phyloP scores from a whole-genome alignment of 2,888 invertebrate genomes.

The Patella depressa region DNA sequence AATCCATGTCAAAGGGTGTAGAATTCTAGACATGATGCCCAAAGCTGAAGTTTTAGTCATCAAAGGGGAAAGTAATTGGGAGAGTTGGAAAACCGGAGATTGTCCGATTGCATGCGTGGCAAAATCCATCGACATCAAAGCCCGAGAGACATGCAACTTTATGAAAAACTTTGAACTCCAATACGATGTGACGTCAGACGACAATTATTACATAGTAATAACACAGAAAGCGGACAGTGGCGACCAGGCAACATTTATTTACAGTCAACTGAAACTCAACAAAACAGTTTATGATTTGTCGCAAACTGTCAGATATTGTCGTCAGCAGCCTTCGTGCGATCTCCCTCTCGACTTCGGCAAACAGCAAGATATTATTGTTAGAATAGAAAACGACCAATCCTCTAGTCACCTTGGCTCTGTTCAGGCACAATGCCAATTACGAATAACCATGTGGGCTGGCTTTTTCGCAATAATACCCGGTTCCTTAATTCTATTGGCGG shows the following conservation, averaged over 20 bases:
- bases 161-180: background rate
- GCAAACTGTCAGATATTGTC: background rate
- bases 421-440: background rate
- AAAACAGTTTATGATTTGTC: conserved; percentile 3
- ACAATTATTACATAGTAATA: background rate
- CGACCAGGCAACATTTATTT: background rate
- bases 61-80: background rate
- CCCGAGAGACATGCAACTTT: background rate
- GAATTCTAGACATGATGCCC: background rate
- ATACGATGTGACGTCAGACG: background rate
- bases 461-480: background rate
- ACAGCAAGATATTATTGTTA: background rate
- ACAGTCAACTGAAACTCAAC: background rate
- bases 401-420: background rate
- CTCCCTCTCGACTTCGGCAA: background rate
- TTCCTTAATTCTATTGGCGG: background rate
- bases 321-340: background rate
- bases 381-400: background rate
- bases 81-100: background rate
- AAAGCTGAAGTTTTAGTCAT: background rate
- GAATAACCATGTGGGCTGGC: background rate
- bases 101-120: background rate
- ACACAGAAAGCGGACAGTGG: background rate
- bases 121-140: background rate
- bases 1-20: background rate